A percentile compares a stretch with the other conserved stretches of the same genome.
These are phyloP conservation scores for Oxygymnocypris stewartii DNA, from an alignment of 2,113 vertebrate species.

Conservation along the genomic window DNA sequence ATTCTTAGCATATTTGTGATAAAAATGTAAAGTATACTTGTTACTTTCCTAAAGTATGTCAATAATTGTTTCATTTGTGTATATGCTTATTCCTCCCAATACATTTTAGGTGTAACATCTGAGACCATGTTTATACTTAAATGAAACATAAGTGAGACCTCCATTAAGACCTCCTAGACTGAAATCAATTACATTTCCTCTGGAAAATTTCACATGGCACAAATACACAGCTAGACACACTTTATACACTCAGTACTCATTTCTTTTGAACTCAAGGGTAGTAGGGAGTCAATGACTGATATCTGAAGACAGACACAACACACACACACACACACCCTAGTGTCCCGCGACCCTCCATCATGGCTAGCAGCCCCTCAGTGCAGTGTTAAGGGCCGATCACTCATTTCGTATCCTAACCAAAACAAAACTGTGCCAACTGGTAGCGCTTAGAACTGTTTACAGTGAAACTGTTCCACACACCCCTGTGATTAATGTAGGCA, in stretches of 20 bases:
- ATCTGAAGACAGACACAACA: constrained; percentile 36
- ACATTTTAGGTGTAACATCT: not conserved
- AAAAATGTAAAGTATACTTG: not conserved
- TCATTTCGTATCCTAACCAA: constrained; percentile 78
- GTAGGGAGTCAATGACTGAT: constrained; percentile 15
- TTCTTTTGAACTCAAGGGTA: constrained; percentile 18
- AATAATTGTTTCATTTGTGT: not conserved
- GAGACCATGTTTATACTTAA: not conserved
- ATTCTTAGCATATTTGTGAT: not conserved
- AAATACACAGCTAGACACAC: constrained; percentile 3
- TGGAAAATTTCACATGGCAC: not conserved
- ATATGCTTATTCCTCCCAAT: not conserved
- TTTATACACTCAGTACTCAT: not conserved
- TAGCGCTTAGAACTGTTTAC: constrained; percentile 88
- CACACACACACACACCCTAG: constrained; percentile 14
- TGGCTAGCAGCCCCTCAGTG: constrained; percentile 69
- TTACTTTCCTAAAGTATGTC: not conserved
- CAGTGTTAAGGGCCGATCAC: constrained; percentile 70
- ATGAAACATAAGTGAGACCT: not conserved
- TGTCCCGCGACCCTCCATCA: constrained; percentile 69
- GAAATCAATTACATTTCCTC: constrained; percentile 5
- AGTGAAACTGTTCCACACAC: constrained; percentile 66
- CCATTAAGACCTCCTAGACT: not conserved
- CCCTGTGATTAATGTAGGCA: constrained; percentile 55
- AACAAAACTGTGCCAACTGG: constrained; percentile 81